Evolutionary conservation across 1,140 invertebrate genomes (phyloP).

Genomic region (Zeugodacus cucurbitae): DNA sequence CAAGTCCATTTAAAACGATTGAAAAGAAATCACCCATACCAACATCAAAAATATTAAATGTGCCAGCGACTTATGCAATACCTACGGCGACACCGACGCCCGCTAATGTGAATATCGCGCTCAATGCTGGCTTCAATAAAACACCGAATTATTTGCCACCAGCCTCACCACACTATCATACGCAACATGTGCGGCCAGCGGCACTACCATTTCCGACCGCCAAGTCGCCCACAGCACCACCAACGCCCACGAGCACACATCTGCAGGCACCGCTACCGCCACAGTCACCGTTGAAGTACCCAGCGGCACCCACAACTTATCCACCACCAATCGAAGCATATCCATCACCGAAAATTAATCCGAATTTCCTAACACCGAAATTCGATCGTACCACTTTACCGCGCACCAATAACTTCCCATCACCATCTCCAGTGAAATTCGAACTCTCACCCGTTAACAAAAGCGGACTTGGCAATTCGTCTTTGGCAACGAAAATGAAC

Average conservation of each 20-base stretch:
- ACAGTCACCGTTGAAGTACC: slow-evolving; percentile 58
- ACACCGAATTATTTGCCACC: slow-evolving; percentile 56
- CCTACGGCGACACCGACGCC: slow-evolving; percentile 47
- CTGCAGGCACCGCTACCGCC: slow-evolving; percentile 19
- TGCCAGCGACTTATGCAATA: slow-evolving; percentile 59
- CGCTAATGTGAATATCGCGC: not conserved
- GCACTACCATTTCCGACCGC: slow-evolving; percentile 35
- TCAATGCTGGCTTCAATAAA: slow-evolving; percentile 51
- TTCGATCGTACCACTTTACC: slow-evolving; percentile 56
- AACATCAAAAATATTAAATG: slow-evolving; percentile 62
- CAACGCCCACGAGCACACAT: slow-evolving; percentile 48
- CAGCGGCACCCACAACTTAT: slow-evolving; percentile 61
- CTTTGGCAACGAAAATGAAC: slow-evolving; percentile 26
- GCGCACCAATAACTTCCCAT: slow-evolving; percentile 49
- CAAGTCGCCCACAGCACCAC: slow-evolving; percentile 40
- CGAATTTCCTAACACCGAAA: slow-evolving; percentile 63
- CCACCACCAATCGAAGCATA: slow-evolving; percentile 64
- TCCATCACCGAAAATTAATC: slow-evolving; percentile 64
- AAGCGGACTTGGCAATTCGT: slow-evolving; percentile 14
- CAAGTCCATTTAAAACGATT: slow-evolving; percentile 52
- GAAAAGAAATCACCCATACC: slow-evolving; percentile 63
- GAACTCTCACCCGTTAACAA: slow-evolving; percentile 39
- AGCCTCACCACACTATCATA: slow-evolving; percentile 59
- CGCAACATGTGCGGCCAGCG: slow-evolving; percentile 51
- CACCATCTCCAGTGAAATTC: slow-evolving; percentile 50